phyloP scores from a whole-genome alignment of 2,888 invertebrate species.

The Orchestes rusci region DNA sequence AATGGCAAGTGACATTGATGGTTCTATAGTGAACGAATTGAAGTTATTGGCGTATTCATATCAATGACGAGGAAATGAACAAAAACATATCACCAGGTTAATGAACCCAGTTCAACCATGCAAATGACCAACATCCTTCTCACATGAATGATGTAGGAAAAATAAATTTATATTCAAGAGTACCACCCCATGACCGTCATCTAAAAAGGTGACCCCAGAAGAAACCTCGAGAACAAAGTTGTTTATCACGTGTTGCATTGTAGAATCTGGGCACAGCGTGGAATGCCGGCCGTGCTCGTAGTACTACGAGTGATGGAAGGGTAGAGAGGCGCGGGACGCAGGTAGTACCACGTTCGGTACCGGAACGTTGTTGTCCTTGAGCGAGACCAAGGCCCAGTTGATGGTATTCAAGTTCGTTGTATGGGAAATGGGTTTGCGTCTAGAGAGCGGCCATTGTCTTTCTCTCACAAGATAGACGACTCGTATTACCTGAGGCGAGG shows the following conservation, averaged over 20 bases:
- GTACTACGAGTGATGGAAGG: conserved; percentile 14
- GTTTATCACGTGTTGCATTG: conserved; percentile 15
- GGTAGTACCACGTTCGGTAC: conserved; percentile 27
- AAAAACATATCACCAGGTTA: too few species aligned
- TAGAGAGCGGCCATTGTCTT: conserved; percentile 9
- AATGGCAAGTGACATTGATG: too few species aligned
- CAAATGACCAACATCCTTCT: too few species aligned
- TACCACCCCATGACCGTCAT: too few species aligned
- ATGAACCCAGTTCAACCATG: too few species aligned
- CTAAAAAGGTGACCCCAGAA: too few species aligned
- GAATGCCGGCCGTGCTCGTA: conserved; percentile 15
- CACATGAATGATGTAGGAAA: too few species aligned
- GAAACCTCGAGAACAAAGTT: too few species aligned
- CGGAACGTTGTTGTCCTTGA: conserved; percentile 40
- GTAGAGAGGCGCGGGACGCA: conserved; percentile 10
- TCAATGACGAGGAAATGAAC: too few species aligned
- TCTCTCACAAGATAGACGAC: not conserved
- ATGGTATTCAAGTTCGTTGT: conserved; percentile 18
- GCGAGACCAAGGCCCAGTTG: conserved; percentile 36
- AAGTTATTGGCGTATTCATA: too few species aligned
- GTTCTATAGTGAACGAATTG: too few species aligned
- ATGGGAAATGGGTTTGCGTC: conserved; percentile 13
- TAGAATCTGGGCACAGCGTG: conserved; percentile 15
- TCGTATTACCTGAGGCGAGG: conserved; percentile 1
- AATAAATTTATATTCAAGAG: too few species aligned